phyloP scores from a whole-genome alignment of 1,140 invertebrate genomes.

The Drosophila simulans region DNA sequence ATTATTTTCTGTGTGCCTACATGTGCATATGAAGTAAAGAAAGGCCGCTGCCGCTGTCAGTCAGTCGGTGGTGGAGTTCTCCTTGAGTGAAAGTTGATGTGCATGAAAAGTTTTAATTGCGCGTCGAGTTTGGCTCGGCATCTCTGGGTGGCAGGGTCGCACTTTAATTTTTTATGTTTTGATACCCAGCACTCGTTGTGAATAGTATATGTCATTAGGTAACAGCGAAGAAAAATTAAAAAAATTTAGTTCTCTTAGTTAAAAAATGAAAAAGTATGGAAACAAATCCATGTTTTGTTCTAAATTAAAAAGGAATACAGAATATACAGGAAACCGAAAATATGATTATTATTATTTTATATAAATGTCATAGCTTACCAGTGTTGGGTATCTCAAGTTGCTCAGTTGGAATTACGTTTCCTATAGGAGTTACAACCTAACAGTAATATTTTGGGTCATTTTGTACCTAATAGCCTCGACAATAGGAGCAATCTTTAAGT shows the following conservation, averaged over 20 bases:
- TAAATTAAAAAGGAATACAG: too few species aligned
- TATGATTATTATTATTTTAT: too few species aligned
- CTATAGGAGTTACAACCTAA: constrained; percentile 20
- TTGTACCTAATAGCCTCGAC: constrained; percentile 49
- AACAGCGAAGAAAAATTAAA: background rate
- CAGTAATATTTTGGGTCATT: constrained; percentile 69
- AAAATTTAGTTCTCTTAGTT: background rate
- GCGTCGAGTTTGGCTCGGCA: constrained; percentile 60
- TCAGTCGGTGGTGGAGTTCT: constrained; percentile 53
- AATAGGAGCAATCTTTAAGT: constrained; percentile 54
- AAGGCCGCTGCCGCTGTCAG: constrained; percentile 74
- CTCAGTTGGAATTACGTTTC: background rate
- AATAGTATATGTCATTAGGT: background rate
- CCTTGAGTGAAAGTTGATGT: constrained; percentile 81
- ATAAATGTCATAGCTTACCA: background rate
- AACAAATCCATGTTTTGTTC: too few species aligned
- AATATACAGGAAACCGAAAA: too few species aligned
- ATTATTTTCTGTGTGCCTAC: constrained; percentile 71
- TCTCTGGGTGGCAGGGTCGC: constrained; percentile 62
- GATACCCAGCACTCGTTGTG: background rate
- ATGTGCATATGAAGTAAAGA: constrained; percentile 26
- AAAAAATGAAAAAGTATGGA: too few species aligned
- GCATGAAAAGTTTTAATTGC: constrained; percentile 82
- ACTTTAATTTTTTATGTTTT: background rate
- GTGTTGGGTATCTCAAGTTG: background rate